These are phyloP conservation scores for Arbacia lixula DNA, from an alignment of 53 echinoderm and acorn worm species.

Conservation along the genomic window DNA sequence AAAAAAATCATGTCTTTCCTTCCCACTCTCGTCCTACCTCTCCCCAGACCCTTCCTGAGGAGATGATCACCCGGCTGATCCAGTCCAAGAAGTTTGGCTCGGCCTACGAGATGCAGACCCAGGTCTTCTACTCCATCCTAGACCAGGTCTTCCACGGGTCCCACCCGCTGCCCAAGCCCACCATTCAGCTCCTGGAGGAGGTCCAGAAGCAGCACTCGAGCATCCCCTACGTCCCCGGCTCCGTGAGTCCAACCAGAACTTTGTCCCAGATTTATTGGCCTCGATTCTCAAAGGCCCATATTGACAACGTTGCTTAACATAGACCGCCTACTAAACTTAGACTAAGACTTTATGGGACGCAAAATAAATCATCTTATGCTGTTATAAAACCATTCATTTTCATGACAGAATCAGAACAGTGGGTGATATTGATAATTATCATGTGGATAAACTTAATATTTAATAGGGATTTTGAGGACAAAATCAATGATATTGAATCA, in stretches of 20 bases:
- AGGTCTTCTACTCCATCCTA: constrained; percentile 90
- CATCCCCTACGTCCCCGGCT: constrained; percentile 84
- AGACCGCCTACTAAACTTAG: too few relatives aligned
- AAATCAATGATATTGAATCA: too few relatives aligned
- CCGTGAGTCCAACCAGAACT: constrained; percentile 85
- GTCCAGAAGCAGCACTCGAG: constrained; percentile 88
- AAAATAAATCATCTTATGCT: too few relatives aligned
- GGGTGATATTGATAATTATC: too few relatives aligned
- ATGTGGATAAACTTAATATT: too few relatives aligned
- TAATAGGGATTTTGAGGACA: too few relatives aligned
- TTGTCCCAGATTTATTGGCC: too few relatives aligned
- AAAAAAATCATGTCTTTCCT: neutral
- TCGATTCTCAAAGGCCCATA: too few relatives aligned
- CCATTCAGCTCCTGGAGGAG: constrained; percentile 82
- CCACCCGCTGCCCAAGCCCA: constrained; percentile 83
- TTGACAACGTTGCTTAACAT: too few relatives aligned
- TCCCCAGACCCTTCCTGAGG: constrained; percentile 97
- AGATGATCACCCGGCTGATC: constrained; percentile 85
- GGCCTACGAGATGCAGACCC: constrained; percentile 93
- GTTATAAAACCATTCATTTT: too few relatives aligned
- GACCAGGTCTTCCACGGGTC: constrained; percentile 89
- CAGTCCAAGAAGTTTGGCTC: constrained; percentile 97
- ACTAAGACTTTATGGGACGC: too few relatives aligned
- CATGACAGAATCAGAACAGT: too few relatives aligned
- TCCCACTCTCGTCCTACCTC: neutral